Evolutionary conservation across 1,140 invertebrate species (phyloP).

Genomic region (Brachionus sp.): DNA sequence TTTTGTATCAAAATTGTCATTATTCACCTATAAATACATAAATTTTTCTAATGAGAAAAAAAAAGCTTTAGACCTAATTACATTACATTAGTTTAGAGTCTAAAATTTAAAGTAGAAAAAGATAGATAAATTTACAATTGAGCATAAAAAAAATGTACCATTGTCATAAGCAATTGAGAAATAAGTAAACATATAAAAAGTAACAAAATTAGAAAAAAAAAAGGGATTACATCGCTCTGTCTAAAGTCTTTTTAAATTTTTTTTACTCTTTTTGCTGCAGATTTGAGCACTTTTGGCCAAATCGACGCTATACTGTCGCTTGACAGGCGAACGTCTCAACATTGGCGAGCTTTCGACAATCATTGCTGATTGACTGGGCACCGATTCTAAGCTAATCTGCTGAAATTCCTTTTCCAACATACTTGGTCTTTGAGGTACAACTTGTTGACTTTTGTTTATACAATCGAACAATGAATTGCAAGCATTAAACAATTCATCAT

Average conservation of each 20-base stretch:
- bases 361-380: background rate
- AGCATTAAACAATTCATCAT: background rate
- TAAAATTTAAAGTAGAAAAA: background rate
- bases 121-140: conserved; percentile 16
- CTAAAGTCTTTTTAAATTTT: conserved; percentile 42
- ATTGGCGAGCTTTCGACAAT: background rate
- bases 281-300: background rate
- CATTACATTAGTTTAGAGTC: background rate
- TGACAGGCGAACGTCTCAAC: background rate
- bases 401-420: background rate
- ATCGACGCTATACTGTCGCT: background rate
- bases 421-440: background rate
- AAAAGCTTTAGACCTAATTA: background rate
- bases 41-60: background rate
- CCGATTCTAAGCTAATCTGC: background rate
- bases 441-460: background rate
- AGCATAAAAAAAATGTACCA: conserved; percentile 7
- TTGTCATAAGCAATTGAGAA: background rate
- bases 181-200: background rate
- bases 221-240: background rate
- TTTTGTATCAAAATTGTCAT: conserved; percentile 5
- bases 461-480: conserved; percentile 17
- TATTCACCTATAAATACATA: background rate
- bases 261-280: conserved; percentile 36
- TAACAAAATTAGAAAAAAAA: conserved; percentile 20